These are phyloP conservation scores for Cygnus olor DNA, from an alignment of 2,797 vertebrate genomes.

Conservation along the genomic window DNA sequence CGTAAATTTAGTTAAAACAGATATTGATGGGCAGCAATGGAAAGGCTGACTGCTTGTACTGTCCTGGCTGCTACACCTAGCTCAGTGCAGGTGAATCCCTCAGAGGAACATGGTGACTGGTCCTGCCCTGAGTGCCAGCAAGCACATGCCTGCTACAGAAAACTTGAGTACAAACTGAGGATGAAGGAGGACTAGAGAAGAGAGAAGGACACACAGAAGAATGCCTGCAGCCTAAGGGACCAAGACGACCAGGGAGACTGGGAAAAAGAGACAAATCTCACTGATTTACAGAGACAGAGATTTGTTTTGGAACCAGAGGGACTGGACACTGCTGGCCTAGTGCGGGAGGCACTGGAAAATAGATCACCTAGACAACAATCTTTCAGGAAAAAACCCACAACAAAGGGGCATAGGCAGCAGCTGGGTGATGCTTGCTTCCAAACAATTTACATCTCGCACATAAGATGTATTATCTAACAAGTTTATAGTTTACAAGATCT, in stretches of 20 bases:
- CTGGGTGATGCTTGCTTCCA: not conserved
- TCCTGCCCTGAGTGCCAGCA: fast-evolving
- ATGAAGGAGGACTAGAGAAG: not conserved
- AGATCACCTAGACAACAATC: not conserved
- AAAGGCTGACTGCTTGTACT: not conserved
- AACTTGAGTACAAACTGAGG: not conserved
- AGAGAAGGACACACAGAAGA: not conserved
- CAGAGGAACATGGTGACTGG: not conserved
- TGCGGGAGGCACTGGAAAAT: not conserved
- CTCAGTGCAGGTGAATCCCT: not conserved
- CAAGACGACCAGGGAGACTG: not conserved
- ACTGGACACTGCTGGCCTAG: not conserved
- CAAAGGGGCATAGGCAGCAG: not conserved
- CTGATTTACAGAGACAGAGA: not conserved
- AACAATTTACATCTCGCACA: not conserved
- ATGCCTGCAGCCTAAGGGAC: not conserved
- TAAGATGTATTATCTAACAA: not conserved
- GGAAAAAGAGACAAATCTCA: not conserved
- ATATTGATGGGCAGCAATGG: not conserved
- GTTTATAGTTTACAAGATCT: not conserved
- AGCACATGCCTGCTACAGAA: not conserved
- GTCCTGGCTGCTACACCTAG: not conserved
- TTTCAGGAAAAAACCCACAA: not conserved
- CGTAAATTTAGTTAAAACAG: not conserved
- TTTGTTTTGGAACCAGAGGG: not conserved